Conservation (phyloP, 2,888 invertebrate species). For the Mystacides longicornis region DNA sequence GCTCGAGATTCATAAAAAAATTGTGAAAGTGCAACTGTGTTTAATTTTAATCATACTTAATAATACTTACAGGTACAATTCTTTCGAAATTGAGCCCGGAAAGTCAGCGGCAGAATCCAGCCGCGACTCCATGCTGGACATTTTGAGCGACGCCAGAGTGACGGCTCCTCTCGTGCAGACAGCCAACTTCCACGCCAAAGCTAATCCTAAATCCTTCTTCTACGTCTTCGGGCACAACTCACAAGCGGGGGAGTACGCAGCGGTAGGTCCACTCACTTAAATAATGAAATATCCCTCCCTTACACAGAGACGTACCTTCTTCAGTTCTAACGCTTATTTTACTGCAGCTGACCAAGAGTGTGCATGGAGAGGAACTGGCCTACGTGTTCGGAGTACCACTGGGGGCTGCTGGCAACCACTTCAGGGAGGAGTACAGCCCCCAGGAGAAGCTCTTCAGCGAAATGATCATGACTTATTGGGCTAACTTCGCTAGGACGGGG, state of each 20-base stretch:
- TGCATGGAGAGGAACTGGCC: slow-evolving; percentile 80
- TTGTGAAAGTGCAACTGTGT: too few species aligned
- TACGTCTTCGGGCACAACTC: slow-evolving; percentile 85
- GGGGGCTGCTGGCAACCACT: slow-evolving; percentile 60
- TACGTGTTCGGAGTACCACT: slow-evolving; percentile 84
- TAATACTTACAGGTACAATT: slow-evolving; percentile 43
- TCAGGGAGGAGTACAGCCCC: slow-evolving; percentile 64
- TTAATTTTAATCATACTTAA: background rate
- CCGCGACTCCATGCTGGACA: slow-evolving; percentile 75
- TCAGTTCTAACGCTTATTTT: background rate
- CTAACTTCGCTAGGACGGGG: slow-evolving; percentile 87
- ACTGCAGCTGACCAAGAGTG: slow-evolving; percentile 60
- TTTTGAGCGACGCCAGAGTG: slow-evolving; percentile 83
- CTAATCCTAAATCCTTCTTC: slow-evolving; percentile 74
- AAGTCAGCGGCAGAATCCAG: slow-evolving; percentile 52
- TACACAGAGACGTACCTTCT: background rate
- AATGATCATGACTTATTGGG: slow-evolving; percentile 82
- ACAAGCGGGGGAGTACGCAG: slow-evolving; percentile 66
- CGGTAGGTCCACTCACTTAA: slow-evolving; percentile 49
- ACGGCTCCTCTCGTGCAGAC: slow-evolving; percentile 74
- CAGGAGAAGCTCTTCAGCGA: slow-evolving; percentile 76
- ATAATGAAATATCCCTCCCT: background rate
- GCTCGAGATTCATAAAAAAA: too few species aligned
- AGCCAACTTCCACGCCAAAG: slow-evolving; percentile 66
- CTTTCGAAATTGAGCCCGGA: slow-evolving; percentile 51